Conservation (phyloP, 2,888 invertebrate genomes). For the Epinotia nisella region DNA sequence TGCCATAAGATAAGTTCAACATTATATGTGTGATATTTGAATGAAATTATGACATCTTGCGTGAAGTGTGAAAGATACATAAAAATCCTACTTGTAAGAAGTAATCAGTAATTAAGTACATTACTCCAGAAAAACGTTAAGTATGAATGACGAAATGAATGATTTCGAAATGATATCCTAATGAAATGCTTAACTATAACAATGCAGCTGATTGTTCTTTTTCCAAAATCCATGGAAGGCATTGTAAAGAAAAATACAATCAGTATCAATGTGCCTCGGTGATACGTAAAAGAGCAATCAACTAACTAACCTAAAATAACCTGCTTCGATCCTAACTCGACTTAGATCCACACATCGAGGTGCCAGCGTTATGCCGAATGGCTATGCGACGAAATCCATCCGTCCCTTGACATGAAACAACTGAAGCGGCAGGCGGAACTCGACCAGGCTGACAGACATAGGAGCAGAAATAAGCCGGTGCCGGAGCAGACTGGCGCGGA, state of each 20-base stretch:
- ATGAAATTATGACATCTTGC: neutral
- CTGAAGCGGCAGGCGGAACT: constrained; percentile 74
- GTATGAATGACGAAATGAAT: constrained; percentile 21
- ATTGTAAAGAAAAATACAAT: neutral
- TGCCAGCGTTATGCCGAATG: constrained; percentile 93
- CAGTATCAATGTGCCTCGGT: neutral
- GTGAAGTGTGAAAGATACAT: neutral
- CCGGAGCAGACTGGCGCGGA: constrained; percentile 86
- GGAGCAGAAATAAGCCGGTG: constrained; percentile 66
- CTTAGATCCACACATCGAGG: constrained; percentile 93
- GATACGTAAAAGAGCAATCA: constrained; percentile 29
- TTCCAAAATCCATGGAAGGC: neutral
- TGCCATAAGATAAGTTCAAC: neutral
- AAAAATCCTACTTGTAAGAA: neutral
- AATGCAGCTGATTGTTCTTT: constrained; percentile 37
- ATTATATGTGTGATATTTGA: neutral
- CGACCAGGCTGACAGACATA: constrained; percentile 70
- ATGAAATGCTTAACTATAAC: constrained; percentile 42
- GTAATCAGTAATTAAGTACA: neutral
- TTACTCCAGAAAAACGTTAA: constrained; percentile 4
- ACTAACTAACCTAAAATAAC: constrained; percentile 81
- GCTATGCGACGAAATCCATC: constrained; percentile 92
- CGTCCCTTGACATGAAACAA: constrained; percentile 88
- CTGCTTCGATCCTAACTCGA: constrained; percentile 77
- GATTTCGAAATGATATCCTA: constrained; percentile 21